Evolutionary conservation across 1,140 invertebrate genomes (phyloP).

Genomic region (Tetragonula clypearis): DNA sequence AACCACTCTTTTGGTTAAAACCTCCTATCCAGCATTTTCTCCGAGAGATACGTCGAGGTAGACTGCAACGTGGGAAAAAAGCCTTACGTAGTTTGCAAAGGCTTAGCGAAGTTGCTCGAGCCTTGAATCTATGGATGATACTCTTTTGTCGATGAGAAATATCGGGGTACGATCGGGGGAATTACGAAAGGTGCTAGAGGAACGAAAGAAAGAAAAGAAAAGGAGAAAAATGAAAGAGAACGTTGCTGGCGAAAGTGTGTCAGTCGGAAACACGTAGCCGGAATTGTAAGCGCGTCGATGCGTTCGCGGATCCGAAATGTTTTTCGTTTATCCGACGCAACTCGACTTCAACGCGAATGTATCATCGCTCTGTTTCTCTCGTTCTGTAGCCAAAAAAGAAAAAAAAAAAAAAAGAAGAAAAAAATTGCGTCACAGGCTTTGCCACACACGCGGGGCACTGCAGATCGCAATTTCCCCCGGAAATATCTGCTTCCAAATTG

Average conservation of each 20-base stretch:
- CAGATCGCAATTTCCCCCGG: conserved; percentile 13
- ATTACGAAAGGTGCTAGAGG: background rate
- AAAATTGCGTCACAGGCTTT: conserved; percentile 24
- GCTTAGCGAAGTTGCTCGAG: no score
- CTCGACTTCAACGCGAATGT: conserved; percentile 18
- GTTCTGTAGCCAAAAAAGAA: background rate
- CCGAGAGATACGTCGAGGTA: background rate
- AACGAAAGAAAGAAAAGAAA: background rate
- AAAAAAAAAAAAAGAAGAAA: no score
- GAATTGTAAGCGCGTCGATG: conserved; percentile 12
- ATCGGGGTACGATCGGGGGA: no score
- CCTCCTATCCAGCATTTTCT: background rate
- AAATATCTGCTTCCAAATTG: conserved; percentile 36
- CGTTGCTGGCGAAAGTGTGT: conserved; percentile 5
- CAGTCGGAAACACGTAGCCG: conserved; percentile 17
- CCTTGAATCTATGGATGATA: no score
- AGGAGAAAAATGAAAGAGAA: background rate
- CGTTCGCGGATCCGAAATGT: background rate
- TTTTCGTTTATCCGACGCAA: conserved; percentile 18
- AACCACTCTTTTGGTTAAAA: background rate
- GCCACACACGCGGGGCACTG: background rate
- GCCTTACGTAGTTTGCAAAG: no score
- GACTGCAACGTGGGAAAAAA: background rate
- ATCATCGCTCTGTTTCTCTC: background rate
- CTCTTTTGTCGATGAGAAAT: no score